phyloP scores from a whole-genome alignment of 2,113 vertebrate genomes.

The Plectropomus leopardus region DNA sequence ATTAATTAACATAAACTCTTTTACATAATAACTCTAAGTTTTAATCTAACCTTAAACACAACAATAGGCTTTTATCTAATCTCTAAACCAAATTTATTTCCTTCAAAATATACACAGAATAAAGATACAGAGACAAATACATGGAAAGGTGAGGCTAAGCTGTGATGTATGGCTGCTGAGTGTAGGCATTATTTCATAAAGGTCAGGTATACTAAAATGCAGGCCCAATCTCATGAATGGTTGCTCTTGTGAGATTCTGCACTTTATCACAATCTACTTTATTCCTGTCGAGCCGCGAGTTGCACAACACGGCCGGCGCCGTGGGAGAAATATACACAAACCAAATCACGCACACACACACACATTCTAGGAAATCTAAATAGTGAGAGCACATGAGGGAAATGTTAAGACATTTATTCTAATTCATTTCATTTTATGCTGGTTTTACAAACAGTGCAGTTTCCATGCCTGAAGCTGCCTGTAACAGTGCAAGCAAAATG shows the following conservation, averaged over 20 bases:
- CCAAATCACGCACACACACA: slow-evolving; percentile 1
- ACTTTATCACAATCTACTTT: slow-evolving; percentile 47
- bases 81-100: slow-evolving; percentile 1
- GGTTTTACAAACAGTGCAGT: slow-evolving; percentile 10
- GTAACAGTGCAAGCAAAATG: neutral
- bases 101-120: neutral
- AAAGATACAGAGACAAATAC: neutral
- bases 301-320: neutral
- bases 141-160: neutral
- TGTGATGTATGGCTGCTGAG: slow-evolving; percentile 34
- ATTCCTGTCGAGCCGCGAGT: neutral
- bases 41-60: neutral
- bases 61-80: neutral
- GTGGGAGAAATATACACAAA: slow-evolving; percentile 13
- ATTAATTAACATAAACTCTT: neutral
- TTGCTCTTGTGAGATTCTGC: slow-evolving; percentile 30
- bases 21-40: neutral
- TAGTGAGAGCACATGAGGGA: neutral
- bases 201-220: slow-evolving; percentile 50
- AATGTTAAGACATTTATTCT: neutral
- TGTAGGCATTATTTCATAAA: slow-evolving; percentile 44
- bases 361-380: neutral
- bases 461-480: neutral
- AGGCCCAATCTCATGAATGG: slow-evolving; percentile 49
- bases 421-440: neutral